phyloP scores from a whole-genome alignment of 2,113 vertebrate genomes.

The Dicentrarchus labrax region DNA sequence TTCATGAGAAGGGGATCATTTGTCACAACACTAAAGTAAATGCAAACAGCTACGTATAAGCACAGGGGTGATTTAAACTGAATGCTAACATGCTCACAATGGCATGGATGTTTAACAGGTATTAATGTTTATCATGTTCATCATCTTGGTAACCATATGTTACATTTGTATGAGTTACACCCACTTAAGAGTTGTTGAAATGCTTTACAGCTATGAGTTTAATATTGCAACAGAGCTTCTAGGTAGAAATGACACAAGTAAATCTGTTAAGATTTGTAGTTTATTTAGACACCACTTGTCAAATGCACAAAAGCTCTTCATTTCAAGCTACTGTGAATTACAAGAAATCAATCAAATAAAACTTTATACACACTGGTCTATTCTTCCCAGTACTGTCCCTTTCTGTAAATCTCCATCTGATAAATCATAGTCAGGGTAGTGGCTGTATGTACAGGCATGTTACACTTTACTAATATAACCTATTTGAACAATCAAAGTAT shows the following conservation, averaged over 20 bases:
- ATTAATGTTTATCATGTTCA: too few relatives aligned
- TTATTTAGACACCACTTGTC: background rate
- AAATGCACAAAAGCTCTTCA: background rate
- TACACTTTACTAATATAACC: background rate
- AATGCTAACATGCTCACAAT: too few relatives aligned
- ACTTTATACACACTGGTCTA: background rate
- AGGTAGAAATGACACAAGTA: background rate
- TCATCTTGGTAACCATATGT: too few relatives aligned
- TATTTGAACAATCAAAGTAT: background rate
- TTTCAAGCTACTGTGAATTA: background rate
- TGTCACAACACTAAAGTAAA: too few relatives aligned
- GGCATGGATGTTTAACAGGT: too few relatives aligned
- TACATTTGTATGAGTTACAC: background rate
- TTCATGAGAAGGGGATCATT: too few relatives aligned
- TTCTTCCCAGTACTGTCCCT: background rate
- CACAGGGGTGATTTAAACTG: too few relatives aligned
- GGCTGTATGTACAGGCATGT: background rate
- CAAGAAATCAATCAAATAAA: background rate
- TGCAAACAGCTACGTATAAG: too few relatives aligned
- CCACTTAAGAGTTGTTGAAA: background rate
- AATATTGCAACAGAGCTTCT: background rate
- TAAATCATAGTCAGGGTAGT: background rate
- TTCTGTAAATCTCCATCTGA: background rate
- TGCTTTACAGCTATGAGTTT: background rate
- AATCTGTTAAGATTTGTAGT: background rate